Percentiles rank a stretch among this genome's conserved stretches.
Evolutionary conservation across 2,888 invertebrate species (phyloP).

Genomic region (Spilarctia lutea): DNA sequence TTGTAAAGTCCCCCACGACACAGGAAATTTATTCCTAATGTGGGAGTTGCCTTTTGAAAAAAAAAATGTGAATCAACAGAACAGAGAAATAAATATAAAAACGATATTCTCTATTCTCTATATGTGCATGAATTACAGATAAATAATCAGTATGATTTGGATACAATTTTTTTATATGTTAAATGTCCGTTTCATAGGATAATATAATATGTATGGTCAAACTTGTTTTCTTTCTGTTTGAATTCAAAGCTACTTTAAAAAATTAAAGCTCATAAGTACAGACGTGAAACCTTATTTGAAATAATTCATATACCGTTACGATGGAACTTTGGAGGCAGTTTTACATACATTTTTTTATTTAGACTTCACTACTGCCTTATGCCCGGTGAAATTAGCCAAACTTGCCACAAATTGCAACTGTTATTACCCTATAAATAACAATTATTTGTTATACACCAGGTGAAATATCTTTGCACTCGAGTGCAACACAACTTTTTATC

Average conservation of each 20-base stretch:
- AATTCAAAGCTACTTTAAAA: background rate
- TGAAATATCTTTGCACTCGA: too few species aligned
- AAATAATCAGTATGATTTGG: background rate
- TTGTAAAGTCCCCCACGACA: too few species aligned
- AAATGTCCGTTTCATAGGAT: background rate
- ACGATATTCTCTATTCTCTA: too few species aligned
- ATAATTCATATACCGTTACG: slow-evolving; percentile 46
- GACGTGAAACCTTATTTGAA: slow-evolving; percentile 5
- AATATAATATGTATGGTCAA: background rate
- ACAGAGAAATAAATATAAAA: background rate
- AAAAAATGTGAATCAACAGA: background rate
- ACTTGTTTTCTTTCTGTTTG: background rate
- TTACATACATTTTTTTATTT: slow-evolving; percentile 36
- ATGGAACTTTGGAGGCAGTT: slow-evolving; percentile 35
- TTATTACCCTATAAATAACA: too few species aligned
- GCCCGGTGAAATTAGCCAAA: too few species aligned
- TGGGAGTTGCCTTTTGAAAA: too few species aligned
- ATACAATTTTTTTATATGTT: background rate
- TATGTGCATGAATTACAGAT: too few species aligned
- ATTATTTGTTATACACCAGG: too few species aligned
- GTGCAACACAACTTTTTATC: too few species aligned
- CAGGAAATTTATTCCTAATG: too few species aligned
- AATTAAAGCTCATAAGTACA: slow-evolving; percentile 30
- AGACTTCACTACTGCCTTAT: slow-evolving; percentile 19
- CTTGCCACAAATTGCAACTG: too few species aligned